These are phyloP conservation scores for Andrena bucephala DNA, from an alignment of 2,888 invertebrate genomes.

Conservation along the genomic window DNA sequence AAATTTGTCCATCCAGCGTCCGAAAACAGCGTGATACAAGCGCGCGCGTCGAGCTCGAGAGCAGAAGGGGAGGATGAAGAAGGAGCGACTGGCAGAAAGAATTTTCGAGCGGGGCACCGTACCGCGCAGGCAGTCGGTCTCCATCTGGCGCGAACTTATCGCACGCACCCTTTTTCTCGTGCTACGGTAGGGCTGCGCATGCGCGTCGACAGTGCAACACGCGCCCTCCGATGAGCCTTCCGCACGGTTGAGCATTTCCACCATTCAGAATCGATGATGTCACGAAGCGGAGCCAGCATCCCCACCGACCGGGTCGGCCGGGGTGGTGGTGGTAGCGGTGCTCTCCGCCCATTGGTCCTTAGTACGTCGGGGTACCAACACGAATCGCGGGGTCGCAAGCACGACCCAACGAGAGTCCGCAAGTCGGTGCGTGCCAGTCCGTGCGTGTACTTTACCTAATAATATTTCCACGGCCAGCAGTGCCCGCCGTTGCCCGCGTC, in stretches of 20 bases:
- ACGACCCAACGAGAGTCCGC: constrained; percentile 75
- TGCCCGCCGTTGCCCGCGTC: constrained; percentile 42
- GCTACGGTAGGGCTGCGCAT: constrained; percentile 64
- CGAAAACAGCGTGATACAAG: not conserved
- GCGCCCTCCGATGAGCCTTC: constrained; percentile 84
- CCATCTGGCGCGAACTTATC: constrained; percentile 76
- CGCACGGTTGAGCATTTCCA: constrained; percentile 84
- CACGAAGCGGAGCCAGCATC: constrained; percentile 78
- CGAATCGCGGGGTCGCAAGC: constrained; percentile 72
- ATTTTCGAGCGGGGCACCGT: constrained; percentile 24
- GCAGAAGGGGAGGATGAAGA: not conserved
- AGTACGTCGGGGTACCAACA: constrained; percentile 67
- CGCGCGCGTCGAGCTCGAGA: not conserved
- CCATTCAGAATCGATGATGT: constrained; percentile 85
- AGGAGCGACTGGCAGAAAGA: not conserved
- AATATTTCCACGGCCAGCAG: constrained; percentile 74
- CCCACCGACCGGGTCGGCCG: constrained; percentile 58
- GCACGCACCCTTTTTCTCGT: constrained; percentile 59
- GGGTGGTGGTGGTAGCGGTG: constrained; percentile 61
- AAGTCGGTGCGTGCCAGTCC: constrained; percentile 76
- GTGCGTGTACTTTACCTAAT: constrained; percentile 77
- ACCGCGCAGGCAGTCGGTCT: constrained; percentile 68
- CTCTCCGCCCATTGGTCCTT: constrained; percentile 73
- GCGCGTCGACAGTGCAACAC: constrained; percentile 71
- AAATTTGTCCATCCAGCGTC: not conserved